Base-by-base conservation (phyloP, 2,797 vertebrate species). In the Podarcis siculus region DNA sequence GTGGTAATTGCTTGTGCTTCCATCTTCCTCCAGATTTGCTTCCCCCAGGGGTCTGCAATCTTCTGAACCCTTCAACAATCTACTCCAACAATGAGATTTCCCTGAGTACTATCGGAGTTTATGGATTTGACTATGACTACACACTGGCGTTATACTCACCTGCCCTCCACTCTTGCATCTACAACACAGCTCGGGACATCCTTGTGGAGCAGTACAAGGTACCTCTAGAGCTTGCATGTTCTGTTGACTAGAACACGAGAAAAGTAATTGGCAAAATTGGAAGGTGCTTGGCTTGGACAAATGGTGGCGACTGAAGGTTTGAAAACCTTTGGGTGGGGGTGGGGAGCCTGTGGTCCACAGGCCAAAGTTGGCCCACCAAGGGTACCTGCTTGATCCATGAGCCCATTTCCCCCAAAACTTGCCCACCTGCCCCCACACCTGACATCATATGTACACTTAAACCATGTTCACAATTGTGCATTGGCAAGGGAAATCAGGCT, bases 41-140 rank as follows among this genome's bases (percentile, higher is more conserved):
- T 81, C 98, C 98, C 1, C 98, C 98, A 0, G 98, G 97, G 5
- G 97, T 97, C 0, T 98, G 98, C 86, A 97, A 96, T 82, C 93
- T 97, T 76, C 95, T 98, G 79, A 98, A 97, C 87, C 94, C 97
- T 25, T 96, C 97, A 49, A 96, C 97, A 64, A 97, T 98, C 89
- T 98, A 98, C 12, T 96, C 98, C 75, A 98, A 98, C 95, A 98
- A 98, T 7, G 98, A 98, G 91, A 97, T 98, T 32, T 92, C 92
- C 88, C 89, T 98, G 85, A 93, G 90, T 0, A 97, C 97, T n/a
- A 98, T 98, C 91, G 98, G 98, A 90, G 98, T 98, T 91, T 98
- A 98, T 25, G 98, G 98, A 84, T 98, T 98, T 64, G 98, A 98
- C 93, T 98, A 98, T 1, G 98, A 98, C 93, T 98, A 98, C 92